A percentile compares a stretch with the other conserved stretches of the same genome.
These are phyloP conservation scores for Apodemia hepburni DNA, from an alignment of 2,888 invertebrate genomes.

Conservation along the genomic window DNA sequence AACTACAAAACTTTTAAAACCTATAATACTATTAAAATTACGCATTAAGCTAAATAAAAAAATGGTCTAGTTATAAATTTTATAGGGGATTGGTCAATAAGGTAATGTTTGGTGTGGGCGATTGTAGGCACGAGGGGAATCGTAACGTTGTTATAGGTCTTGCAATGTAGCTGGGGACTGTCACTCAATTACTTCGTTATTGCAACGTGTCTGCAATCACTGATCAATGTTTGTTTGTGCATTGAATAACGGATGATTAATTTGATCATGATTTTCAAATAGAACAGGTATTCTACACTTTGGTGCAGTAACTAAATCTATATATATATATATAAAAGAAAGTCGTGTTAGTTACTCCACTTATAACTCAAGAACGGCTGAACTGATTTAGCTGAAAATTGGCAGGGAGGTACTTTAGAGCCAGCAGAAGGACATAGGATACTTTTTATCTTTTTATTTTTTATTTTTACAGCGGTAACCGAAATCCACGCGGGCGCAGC, in stretches of 20 bases:
- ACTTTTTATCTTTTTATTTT: too few relatives aligned
- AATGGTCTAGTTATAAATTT: background rate
- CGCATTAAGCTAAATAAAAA: background rate
- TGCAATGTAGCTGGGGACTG: slow-evolving; percentile 52
- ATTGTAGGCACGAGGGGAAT: slow-evolving; percentile 28
- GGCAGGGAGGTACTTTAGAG: too few relatives aligned
- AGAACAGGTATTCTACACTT: background rate
- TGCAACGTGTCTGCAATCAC: slow-evolving; percentile 63
- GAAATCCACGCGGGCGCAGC: too few relatives aligned
- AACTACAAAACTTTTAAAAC: too few relatives aligned
- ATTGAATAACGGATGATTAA: slow-evolving; percentile 24
- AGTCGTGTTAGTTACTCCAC: too few relatives aligned
- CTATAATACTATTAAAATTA: too few relatives aligned
- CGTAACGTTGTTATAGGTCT: slow-evolving; percentile 51
- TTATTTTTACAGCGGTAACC: too few relatives aligned
- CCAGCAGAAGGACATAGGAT: too few relatives aligned
- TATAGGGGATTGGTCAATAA: slow-evolving; percentile 19
- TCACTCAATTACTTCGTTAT: slow-evolving; percentile 69
- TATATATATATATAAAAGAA: too few relatives aligned
- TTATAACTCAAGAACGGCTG: too few relatives aligned
- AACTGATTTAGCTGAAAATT: too few relatives aligned
- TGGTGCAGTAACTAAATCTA: too few relatives aligned
- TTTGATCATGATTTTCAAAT: slow-evolving; percentile 18
- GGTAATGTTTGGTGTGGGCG: slow-evolving; percentile 7
- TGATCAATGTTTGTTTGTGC: slow-evolving; percentile 35